phyloP scores from a whole-genome alignment of 1,140 invertebrate genomes.

The Pentalonia nigronervosa region DNA sequence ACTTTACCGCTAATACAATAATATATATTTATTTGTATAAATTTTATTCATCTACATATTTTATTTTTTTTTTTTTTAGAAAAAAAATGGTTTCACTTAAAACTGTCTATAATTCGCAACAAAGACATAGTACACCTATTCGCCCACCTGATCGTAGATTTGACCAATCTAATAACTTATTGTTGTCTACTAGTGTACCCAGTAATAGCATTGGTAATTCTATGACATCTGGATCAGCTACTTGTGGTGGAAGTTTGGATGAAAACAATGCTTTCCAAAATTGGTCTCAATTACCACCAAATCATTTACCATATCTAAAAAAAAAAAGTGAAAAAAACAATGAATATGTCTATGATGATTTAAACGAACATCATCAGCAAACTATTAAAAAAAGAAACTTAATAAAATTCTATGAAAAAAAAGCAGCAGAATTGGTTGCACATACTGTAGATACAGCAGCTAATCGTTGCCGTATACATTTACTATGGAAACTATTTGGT shows the following conservation, averaged over 20 bases:
- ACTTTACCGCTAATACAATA: not conserved
- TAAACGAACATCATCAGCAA: not conserved
- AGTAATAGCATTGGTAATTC: not conserved
- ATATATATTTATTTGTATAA: not conserved
- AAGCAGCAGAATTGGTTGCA: conserved; percentile 38
- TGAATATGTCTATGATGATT: not conserved
- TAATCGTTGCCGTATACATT: conserved; percentile 5
- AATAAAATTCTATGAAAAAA: conserved; percentile 20
- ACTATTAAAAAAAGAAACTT: not conserved
- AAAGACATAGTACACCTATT: conserved; percentile 4
- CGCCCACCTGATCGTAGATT: not conserved
- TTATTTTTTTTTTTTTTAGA: not conserved
- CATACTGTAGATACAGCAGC: conserved; percentile 38
- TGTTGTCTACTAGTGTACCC: conserved; percentile 30
- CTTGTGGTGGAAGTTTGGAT: conserved; percentile 35
- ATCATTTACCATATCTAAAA: not conserved
- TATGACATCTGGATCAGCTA: not conserved
- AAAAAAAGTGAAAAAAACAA: not conserved
- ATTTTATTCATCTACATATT: not conserved
- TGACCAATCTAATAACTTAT: not conserved
- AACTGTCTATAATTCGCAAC: not conserved
- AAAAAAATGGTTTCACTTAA: not conserved
- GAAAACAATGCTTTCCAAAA: not conserved
- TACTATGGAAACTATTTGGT: conserved; percentile 26
- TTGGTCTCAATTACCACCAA: conserved; percentile 15